Evolutionary conservation across 1,140 invertebrate species (phyloP), one percentile per base, ranked within the genome.

Genomic region (Drosophila bifasciata): DNA sequence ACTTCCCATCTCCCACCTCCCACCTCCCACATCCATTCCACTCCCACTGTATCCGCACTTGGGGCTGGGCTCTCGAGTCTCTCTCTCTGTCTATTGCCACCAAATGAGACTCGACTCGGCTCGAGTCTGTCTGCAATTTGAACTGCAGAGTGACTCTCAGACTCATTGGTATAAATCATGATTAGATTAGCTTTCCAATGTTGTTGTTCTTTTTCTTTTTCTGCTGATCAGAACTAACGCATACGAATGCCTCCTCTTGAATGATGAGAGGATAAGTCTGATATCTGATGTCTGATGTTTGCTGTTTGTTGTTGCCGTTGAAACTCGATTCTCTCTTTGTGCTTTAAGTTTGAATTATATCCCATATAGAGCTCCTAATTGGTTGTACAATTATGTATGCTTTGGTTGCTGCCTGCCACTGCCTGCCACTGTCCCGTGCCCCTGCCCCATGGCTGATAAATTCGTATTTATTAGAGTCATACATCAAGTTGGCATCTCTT

Each of bases 401-500:
- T 64, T 78, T 63, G 79, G 77, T 79, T 80, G 77, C 69, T 70
- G 19, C 23, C 6, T 25, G 25, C 25, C 25, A 0, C 25, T 6
- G 25, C 25, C 23, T 25, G 23, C 23, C 6, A 1, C 28, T 3
- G 28, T 2, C 28, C 8, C 2, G 19, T 0, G 6, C 6, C 28
- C 28, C 28, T 28, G 59, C 53, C 58, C 11, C 32, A 9, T 36
- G 59, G 50, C 64, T 83, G 79, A 81, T 81, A 83, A 83, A 83
- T 77, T 83, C 75, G 78, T 83, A 83, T 83, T 83, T 81, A 83
- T 81, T 83, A 81, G 66, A 78, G 69, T 66, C 63, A 83, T 81
- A 77, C 79, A 77, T 83, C 78, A 83, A 77, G 73, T 55, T 69
- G 78, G 59, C 78, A 76, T 76, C 77, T 61, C 60, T 59, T 67